Base-by-base conservation (phyloP, 92 coral and sea anemone genomes). In the Palythoa grandiflora region DNA sequence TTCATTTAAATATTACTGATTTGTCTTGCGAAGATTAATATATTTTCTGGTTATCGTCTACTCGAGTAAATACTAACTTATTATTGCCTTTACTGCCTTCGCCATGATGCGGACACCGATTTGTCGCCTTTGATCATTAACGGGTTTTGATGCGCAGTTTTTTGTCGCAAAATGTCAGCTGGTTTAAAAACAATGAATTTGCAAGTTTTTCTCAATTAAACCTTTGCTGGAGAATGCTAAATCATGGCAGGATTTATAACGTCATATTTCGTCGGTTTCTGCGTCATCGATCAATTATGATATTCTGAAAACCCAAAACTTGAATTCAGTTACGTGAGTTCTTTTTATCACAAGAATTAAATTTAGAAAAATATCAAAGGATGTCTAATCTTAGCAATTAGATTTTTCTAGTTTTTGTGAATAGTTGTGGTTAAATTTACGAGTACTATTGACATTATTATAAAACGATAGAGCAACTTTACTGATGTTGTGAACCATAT, bases 261-360 rank as follows among this genome's bases (percentile, higher is more conserved):
- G 86, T 81, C 74, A 44, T 52, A 59, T 65, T 66, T 81, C n/a
- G 57, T 47, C 50, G 47, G 52, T 51, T 81, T 81, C 20, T 81
- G 86, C 75, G 86, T 66, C 86, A 81, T 40, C 5, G 20, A 9
- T 17, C 60, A 66, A 28, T 81, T 65, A 66, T 40, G 19, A 81
- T 44, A 66, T 9, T 11, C 38, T 66, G 1, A 19, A 81, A 47
- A 39, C 10, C 61, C 35, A 14, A 28, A 38, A 53, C 19, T 53
- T 21, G 28, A 9, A 70, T 70, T 9, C 40, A 35, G n/a, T 2
- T 70, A 13, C 39, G 20, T 71, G 55, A 28, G 15, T 38, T 17
- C 28, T 28, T 39, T 70, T 20, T 35, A 16, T 38, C 47, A 9
- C 75, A 9, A 35, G 38, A 70, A 2, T 38, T 8, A 2, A 35